Base-by-base conservation (phyloP, 2,113 vertebrate genomes). In the Pelusios castaneus region DNA sequence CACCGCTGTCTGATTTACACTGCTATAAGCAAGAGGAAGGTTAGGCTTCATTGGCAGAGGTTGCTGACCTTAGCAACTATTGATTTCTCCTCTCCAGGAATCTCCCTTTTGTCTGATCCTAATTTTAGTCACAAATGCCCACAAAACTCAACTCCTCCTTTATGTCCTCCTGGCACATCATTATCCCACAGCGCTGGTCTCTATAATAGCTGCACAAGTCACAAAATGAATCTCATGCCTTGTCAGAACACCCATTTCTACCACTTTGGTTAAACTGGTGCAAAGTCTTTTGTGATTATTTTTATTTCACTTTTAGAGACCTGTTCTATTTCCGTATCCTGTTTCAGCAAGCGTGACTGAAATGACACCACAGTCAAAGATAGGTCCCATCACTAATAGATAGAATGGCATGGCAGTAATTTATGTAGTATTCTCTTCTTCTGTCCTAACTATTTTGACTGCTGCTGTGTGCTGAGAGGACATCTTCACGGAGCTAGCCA, bases 321-420 rank as follows among this genome's bases (percentile, higher is more conserved):
- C 13, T 76, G 11, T 45, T 76, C 73, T 17, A 70, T 29, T 76
- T 76, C 43, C 41, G 25, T 45, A 29, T 76, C 73, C 73, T 27
- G 25, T 27, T 76, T 76, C 14, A 76, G 73, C 38, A 76, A 41
- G 41, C 38, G 38, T 41, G 38, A 45, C 73, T 41, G 12, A 80
- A 84, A 58, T 87, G 91, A 95, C 84, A 80, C 77, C 54, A 75
- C n/a, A 19, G n/a, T 67, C 6, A 5, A 91, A 93, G 90, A 80
- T 63, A 91, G 82, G 91, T 92, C 52, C 82, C 70, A 25, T 54
- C 47, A 52, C 52, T 22, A 87, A 54, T 87, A 79, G 5, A 90
- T 25, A 76, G 11, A 76, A 76, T 27, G 41, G 24, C 13, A 8
- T 6, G 41, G 24, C 25, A 43, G 22, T 41, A 13, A 25, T 76